Conservation (phyloP, 2,113 vertebrate genomes). For the Platysteira castanea region DNA sequence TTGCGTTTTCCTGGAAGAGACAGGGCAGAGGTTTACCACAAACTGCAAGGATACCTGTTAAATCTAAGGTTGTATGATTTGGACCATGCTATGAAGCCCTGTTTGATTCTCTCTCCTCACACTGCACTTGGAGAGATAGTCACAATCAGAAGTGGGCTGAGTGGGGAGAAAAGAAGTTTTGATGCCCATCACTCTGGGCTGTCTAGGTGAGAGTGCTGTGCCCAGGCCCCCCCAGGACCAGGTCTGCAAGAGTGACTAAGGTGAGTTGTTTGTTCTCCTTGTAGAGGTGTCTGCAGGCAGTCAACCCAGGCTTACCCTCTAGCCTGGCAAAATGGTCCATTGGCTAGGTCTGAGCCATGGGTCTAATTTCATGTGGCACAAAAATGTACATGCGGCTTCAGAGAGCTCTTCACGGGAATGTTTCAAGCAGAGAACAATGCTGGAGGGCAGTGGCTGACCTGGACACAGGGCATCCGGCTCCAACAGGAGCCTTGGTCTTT, state of each 20-base stretch:
- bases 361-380: background rate
- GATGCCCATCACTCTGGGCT: background rate
- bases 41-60: background rate
- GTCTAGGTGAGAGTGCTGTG: background rate
- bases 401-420: background rate
- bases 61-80: background rate
- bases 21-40: background rate
- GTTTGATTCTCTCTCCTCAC: background rate
- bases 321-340: background rate
- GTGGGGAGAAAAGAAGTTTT: background rate
- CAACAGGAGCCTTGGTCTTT: background rate
- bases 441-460: background rate
- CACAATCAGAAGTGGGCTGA: background rate
- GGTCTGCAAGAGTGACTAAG: background rate
- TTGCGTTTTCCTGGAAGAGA: background rate
- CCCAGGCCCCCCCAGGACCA: fast-evolving
- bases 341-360: background rate
- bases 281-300: too few relatives aligned
- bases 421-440: background rate
- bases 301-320: too few relatives aligned
- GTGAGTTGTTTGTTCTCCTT: background rate
- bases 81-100: background rate
- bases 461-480: background rate
- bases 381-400: background rate
- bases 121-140: background rate